Conservation (phyloP, 2,113 vertebrate species). For the Toxotes chatareus region DNA sequence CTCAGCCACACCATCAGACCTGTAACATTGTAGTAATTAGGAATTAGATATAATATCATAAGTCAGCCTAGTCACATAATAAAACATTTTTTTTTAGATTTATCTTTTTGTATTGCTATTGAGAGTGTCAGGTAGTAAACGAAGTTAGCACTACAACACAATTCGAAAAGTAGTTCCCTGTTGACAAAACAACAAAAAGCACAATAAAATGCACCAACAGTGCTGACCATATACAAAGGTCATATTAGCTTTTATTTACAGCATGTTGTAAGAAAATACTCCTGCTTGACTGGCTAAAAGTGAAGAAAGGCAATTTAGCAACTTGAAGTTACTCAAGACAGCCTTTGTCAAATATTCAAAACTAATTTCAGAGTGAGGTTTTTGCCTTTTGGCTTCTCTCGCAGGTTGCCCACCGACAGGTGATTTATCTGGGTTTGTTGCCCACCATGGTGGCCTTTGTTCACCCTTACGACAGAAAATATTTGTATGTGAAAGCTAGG, state of each 20-base stretch:
- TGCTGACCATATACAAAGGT: not conserved
- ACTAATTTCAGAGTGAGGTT: not conserved
- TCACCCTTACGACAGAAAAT: slow-evolving; percentile 14
- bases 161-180: not conserved
- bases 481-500: not conserved
- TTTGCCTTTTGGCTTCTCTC: not conserved
- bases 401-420: not conserved
- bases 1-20: slow-evolving; percentile 2
- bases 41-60: not conserved
- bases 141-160: not conserved
- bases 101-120: not conserved
- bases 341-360: not conserved
- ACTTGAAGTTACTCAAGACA: not conserved
- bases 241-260: not conserved
- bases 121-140: not conserved
- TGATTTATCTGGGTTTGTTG: not conserved
- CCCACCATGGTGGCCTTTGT: not conserved
- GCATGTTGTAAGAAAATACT: not conserved
- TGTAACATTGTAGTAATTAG: not conserved
- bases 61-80: not conserved
- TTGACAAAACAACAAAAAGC: not conserved
- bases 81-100: not conserved
- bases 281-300: not conserved
- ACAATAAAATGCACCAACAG: not conserved
- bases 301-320: not conserved